Percentiles rank a stretch among this genome's conserved stretches.
phyloP scores from a whole-genome alignment of 2,888 invertebrate genomes.

The Drosophila nr. fundita region DNA sequence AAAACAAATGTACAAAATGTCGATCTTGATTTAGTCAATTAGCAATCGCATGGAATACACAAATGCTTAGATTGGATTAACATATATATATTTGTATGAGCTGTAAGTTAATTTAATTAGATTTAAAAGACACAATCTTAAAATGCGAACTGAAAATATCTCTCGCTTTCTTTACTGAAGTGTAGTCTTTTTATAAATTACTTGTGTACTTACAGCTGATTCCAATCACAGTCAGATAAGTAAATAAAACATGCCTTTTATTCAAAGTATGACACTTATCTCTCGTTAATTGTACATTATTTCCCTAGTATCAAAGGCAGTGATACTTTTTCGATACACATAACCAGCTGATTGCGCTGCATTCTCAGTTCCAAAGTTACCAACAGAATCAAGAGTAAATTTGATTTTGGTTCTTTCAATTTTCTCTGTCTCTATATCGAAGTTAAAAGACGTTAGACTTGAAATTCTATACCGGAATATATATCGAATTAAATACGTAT shows the following conservation, averaged over 20 bases:
- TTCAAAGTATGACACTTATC: neutral
- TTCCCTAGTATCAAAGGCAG: neutral
- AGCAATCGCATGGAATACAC: conserved; percentile 9
- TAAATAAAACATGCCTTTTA: neutral
- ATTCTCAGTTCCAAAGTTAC: too few relatives aligned
- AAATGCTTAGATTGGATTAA: neutral
- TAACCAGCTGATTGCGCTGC: neutral
- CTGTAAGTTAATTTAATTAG: neutral
- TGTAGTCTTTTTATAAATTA: neutral
- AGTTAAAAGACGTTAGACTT: neutral
- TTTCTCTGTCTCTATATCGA: neutral
- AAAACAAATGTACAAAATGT: conserved; percentile 24
- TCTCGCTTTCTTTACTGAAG: neutral
- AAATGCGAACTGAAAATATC: neutral
- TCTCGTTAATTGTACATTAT: neutral
- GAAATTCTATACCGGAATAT: neutral
- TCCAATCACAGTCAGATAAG: neutral
- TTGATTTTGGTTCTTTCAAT: too few relatives aligned
- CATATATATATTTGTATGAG: neutral
- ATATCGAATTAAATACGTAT: too few relatives aligned
- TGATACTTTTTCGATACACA: neutral
- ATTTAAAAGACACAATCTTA: neutral
- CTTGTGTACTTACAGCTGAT: neutral
- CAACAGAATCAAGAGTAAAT: too few relatives aligned
- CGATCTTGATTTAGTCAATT: conserved; percentile 12